Conservation (phyloP, 2,113 vertebrate genomes). For the Donacobius atricapilla region DNA sequence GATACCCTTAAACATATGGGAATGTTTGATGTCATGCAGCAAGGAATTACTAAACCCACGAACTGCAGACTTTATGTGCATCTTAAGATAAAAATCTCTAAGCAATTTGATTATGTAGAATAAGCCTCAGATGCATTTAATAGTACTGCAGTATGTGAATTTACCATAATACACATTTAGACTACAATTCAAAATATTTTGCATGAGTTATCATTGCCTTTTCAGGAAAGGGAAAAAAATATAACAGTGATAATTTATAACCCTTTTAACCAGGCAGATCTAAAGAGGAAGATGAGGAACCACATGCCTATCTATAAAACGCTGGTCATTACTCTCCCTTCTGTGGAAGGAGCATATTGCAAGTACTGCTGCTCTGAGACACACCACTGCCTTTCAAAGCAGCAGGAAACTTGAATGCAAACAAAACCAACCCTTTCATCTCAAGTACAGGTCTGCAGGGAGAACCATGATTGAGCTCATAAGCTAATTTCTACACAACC, state of each 20-base stretch:
- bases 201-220: background rate
- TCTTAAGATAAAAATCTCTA: background rate
- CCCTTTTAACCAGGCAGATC: background rate
- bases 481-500: background rate
- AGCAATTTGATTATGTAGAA: background rate
- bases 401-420: background rate
- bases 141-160: background rate
- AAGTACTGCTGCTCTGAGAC: background rate
- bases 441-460: background rate
- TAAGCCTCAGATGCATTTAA: background rate
- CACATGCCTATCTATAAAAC: background rate
- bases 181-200: background rate
- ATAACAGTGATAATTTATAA: background rate
- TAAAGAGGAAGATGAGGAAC: background rate
- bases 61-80: background rate
- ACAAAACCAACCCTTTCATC: background rate
- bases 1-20: background rate
- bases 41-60: background rate
- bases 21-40: background rate
- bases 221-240: background rate
- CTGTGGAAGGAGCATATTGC: background rate
- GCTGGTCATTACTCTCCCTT: background rate
- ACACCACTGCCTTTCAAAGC: background rate
- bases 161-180: rapidly evolving
- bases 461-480: background rate